Percentiles rank a stretch among this genome's conserved stretches.
Evolutionary conservation across 2,113 vertebrate genomes (phyloP).

Genomic region (Python bivittatus): DNA sequence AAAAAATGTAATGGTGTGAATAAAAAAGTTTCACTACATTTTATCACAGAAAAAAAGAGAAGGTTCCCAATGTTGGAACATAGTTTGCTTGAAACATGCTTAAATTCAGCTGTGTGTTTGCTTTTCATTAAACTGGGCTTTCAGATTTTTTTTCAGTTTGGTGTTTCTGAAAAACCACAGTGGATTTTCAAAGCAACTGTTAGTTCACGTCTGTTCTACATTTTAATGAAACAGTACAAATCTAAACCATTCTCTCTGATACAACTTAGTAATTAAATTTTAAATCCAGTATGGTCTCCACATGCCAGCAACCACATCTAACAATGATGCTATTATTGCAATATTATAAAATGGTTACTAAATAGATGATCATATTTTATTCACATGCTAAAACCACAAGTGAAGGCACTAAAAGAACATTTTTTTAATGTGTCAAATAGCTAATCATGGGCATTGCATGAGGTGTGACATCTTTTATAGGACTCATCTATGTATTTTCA

Average conservation of each 20-base stretch:
- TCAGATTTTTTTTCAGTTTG: conserved; percentile 44
- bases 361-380: background rate
- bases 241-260: conserved; percentile 49
- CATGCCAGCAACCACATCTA: conserved; percentile 53
- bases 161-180: conserved; percentile 42
- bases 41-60: background rate
- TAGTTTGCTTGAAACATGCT: conserved; percentile 32
- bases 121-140: conserved; percentile 54
- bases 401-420: conserved; percentile 17
- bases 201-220: conserved; percentile 47
- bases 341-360: conserved; percentile 15
- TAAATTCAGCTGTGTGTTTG: conserved; percentile 54
- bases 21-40: background rate
- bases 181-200: conserved; percentile 45
- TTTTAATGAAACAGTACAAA: conserved; percentile 53
- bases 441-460: conserved; percentile 9
- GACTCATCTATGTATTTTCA: background rate
- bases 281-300: conserved; percentile 46
- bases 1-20: background rate
- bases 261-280: conserved; percentile 42
- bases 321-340: background rate
- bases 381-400: background rate
- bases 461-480: background rate
- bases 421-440: background rate
- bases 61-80: conserved; percentile 8